phyloP scores from a whole-genome alignment of 35 echinoderm and acorn worm genomes.

The Eucidaris tribuloides region DNA sequence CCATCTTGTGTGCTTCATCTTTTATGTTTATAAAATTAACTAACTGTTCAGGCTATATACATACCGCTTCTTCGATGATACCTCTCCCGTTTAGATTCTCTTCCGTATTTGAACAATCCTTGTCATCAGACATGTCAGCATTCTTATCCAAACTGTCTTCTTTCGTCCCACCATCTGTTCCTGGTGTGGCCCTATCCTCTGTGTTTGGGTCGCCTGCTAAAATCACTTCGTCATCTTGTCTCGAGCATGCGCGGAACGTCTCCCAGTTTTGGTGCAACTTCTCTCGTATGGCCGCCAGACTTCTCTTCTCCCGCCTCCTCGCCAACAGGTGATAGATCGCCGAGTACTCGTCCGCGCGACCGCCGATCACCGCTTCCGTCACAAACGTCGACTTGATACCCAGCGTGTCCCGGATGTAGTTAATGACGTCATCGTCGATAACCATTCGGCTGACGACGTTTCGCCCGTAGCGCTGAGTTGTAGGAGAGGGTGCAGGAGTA shows the following conservation, averaged over 20 bases:
- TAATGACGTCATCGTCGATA: conserved; percentile 75
- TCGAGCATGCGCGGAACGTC: conserved; percentile 6
- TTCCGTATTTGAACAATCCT: too few relatives aligned
- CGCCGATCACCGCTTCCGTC: conserved; percentile 58
- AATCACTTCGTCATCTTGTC: not conserved
- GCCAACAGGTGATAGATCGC: conserved; percentile 85
- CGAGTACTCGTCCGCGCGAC: conserved; percentile 71
- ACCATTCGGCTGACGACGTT: conserved; percentile 56
- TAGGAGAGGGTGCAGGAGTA: not conserved
- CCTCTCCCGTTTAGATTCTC: too few relatives aligned
- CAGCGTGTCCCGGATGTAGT: conserved; percentile 59
- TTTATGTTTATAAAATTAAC: too few relatives aligned
- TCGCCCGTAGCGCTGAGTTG: conserved; percentile 10
- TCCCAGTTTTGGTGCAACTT: conserved; percentile 10
- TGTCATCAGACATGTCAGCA: too few relatives aligned
- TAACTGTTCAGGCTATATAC: too few relatives aligned
- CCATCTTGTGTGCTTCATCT: too few relatives aligned
- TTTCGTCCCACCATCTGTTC: too few relatives aligned
- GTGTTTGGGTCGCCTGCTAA: too few relatives aligned
- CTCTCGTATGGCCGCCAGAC: not conserved
- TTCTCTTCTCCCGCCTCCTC: conserved; percentile 32
- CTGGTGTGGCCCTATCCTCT: too few relatives aligned
- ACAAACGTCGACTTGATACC: conserved; percentile 70
- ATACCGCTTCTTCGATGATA: too few relatives aligned
- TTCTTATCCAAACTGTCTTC: too few relatives aligned